A percentile compares a stretch with the other conserved stretches of the same genome.
These are phyloP conservation scores for Stichopus horrens DNA, from an alignment of 53 echinoderm and acorn worm genomes.

Conservation along the genomic window DNA sequence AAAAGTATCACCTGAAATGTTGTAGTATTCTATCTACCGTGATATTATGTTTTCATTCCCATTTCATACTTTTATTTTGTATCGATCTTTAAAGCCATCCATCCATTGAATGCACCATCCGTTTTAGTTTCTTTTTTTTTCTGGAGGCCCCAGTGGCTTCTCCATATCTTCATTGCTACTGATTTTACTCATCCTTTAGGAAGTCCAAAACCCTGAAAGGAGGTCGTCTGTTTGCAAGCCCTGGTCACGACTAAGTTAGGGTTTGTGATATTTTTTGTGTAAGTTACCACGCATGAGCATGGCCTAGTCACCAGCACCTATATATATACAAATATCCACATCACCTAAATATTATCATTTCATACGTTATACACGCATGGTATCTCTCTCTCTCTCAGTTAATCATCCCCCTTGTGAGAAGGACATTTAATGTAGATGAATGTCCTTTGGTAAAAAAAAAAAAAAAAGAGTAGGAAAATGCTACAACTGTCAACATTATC, in stretches of 20 bases:
- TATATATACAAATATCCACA: background rate
- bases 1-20: no score
- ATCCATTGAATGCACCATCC: background rate
- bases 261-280: slow-evolving; percentile 24
- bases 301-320: slow-evolving; percentile 20
- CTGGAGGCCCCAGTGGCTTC: background rate
- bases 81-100: background rate
- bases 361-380: background rate
- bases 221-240: slow-evolving; percentile 47
- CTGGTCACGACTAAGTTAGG: slow-evolving; percentile 34
- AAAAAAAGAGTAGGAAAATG: no score
- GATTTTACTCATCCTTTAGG: slow-evolving; percentile 41
- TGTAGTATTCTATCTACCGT: background rate
- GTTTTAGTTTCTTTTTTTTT: background rate
- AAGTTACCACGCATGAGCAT: slow-evolving; percentile 38
- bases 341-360: slow-evolving; percentile 1
- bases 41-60: background rate
- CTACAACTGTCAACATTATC: no score
- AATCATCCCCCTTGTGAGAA: background rate
- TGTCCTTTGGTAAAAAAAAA: no score
- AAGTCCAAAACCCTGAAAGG: slow-evolving; percentile 49
- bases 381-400: background rate
- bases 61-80: slow-evolving; percentile 1
- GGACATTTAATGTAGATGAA: no score
- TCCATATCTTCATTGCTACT: slow-evolving; percentile 9